These are phyloP conservation scores for Leptopterna dolabrata DNA, from an alignment of 2,888 invertebrate species.

Conservation along the genomic window DNA sequence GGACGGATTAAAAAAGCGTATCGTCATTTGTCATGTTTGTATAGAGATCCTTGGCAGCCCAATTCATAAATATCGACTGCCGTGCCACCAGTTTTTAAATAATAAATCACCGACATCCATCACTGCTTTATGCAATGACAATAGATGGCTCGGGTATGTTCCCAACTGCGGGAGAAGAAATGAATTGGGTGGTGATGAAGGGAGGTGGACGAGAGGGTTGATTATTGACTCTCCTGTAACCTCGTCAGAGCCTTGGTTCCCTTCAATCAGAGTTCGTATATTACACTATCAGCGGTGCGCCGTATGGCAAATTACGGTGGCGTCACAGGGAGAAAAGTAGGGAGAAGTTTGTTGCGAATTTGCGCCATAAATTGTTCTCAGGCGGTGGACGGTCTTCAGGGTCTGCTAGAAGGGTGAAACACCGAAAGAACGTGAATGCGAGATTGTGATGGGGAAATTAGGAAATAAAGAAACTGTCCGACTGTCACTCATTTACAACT, in stretches of 20 bases:
- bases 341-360: too few species aligned
- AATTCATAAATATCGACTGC: neutral
- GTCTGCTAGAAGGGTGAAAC: too few species aligned
- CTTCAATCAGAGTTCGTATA: too few species aligned
- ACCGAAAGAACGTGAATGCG: too few species aligned
- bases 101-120: neutral
- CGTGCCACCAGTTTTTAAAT: neutral
- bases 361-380: too few species aligned
- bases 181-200: neutral
- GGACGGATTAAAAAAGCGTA: neutral
- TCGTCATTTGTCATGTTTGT: neutral
- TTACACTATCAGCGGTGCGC: too few species aligned
- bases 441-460: too few species aligned
- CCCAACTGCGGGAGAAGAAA: neutral
- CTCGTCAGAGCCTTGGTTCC: neutral
- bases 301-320: too few species aligned
- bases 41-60: neutral
- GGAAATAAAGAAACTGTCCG: too few species aligned
- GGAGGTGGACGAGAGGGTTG: neutral
- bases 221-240: neutral
- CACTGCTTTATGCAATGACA: constrained; percentile 1
- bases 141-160: neutral
- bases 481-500: too few species aligned
- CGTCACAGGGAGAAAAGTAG: too few species aligned
- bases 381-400: too few species aligned